A percentile compares a stretch with the other conserved stretches of the same genome.
phyloP scores from a whole-genome alignment of 2,113 vertebrate genomes.

The Triplophysa rosa region DNA sequence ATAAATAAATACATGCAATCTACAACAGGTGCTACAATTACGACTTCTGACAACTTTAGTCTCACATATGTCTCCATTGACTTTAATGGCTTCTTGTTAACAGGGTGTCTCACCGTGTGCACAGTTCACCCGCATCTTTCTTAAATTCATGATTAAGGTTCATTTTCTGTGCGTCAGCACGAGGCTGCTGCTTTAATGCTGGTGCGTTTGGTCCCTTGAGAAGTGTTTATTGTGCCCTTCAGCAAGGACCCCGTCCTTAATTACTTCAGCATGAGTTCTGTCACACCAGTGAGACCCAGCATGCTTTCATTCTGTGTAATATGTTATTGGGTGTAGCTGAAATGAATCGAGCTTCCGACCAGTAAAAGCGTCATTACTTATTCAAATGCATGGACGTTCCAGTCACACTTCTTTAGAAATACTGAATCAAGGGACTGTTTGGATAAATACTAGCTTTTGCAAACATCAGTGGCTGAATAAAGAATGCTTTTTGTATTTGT shows the following conservation, averaged over 20 bases:
- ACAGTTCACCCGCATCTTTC: conserved; percentile 47
- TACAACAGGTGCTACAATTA: background rate
- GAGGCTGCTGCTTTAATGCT: conserved; percentile 64
- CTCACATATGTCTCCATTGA: conserved; percentile 48
- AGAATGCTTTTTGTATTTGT: background rate
- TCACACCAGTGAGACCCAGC: conserved; percentile 46
- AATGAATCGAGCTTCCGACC: conserved; percentile 5
- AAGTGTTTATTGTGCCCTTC: conserved; percentile 64
- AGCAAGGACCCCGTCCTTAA: conserved; percentile 67
- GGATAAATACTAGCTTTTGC: background rate
- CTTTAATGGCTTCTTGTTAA: conserved; percentile 67
- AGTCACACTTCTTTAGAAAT: conserved; percentile 15
- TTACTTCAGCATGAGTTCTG: conserved; percentile 64
- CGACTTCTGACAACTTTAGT: background rate
- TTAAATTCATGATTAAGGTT: conserved; percentile 67
- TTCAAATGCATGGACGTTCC: background rate
- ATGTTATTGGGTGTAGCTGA: conserved; percentile 42
- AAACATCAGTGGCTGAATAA: background rate
- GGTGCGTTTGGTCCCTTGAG: conserved; percentile 59
- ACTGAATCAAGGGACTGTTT: background rate
- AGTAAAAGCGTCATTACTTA: background rate
- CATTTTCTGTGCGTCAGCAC: conserved; percentile 62
- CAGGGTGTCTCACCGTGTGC: conserved; percentile 56
- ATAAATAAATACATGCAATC: background rate
- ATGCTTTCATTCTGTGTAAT: conserved; percentile 55